phyloP scores from a whole-genome alignment of 1,140 invertebrate genomes.

The Eumaeus atala region DNA sequence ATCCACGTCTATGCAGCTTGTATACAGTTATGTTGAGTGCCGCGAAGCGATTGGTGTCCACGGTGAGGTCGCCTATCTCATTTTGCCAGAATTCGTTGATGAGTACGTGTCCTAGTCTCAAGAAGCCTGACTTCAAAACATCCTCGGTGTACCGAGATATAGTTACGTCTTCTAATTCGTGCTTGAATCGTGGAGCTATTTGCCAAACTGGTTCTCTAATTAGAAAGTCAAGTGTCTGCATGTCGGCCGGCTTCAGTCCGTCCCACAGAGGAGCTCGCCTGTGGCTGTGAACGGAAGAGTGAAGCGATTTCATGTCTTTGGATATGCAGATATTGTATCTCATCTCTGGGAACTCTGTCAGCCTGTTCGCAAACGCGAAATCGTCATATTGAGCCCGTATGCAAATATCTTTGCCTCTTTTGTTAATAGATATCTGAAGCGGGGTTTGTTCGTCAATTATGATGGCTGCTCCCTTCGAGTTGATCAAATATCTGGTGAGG shows the following conservation, averaged over 20 bases:
- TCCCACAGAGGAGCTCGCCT: conserved; percentile 86
- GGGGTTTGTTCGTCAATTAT: conserved; percentile 85
- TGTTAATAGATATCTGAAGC: conserved; percentile 84
- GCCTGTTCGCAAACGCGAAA: conserved; percentile 83
- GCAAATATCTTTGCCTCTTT: conserved; percentile 80
- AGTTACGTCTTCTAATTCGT: conserved; percentile 78
- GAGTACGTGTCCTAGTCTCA: conserved; percentile 86
- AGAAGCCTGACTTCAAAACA: conserved; percentile 82
- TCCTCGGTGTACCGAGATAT: conserved; percentile 89
- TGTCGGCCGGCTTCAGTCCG: conserved; percentile 84
- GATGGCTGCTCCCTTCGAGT: conserved; percentile 87
- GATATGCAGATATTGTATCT: conserved; percentile 91
- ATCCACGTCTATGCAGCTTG: conserved; percentile 87
- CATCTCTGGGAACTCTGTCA: conserved; percentile 79
- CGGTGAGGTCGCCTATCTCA: conserved; percentile 84
- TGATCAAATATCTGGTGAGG: conserved; percentile 87
- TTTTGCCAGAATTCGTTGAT: conserved; percentile 91
- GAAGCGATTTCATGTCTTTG: conserved; percentile 83
- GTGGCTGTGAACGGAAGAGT: conserved; percentile 76
- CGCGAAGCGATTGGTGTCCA: conserved; percentile 83
- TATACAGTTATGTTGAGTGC: conserved; percentile 85
- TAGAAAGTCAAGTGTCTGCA: conserved; percentile 82
- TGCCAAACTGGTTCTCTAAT: conserved; percentile 90
- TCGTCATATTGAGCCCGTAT: conserved; percentile 83
- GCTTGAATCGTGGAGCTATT: conserved; percentile 79